Percentiles rank a stretch among this genome's conserved stretches.
These are phyloP conservation scores for Drosophila fuyamai DNA, from an alignment of 1,140 invertebrate genomes.

Conservation along the genomic window DNA sequence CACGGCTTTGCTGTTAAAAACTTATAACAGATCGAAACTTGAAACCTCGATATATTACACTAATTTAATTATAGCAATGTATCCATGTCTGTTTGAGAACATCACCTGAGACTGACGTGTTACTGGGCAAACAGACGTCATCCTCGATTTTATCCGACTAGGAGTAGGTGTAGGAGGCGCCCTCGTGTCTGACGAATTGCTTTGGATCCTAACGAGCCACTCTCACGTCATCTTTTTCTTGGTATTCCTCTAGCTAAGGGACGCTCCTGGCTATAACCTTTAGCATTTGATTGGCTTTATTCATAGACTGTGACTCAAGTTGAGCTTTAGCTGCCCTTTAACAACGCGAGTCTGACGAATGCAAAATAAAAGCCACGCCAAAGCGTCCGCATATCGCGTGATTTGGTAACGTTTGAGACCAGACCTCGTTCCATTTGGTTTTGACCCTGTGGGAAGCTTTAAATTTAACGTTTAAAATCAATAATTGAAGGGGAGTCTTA, in stretches of 20 bases:
- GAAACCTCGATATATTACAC: neutral
- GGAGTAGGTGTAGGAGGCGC: constrained; percentile 23
- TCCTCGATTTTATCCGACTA: constrained; percentile 26
- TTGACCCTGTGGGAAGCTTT: constrained; percentile 62
- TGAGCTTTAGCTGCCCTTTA: constrained; percentile 45
- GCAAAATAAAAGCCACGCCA: constrained; percentile 39
- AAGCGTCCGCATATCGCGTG: constrained; percentile 57
- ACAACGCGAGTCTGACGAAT: constrained; percentile 29
- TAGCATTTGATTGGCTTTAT: constrained; percentile 57
- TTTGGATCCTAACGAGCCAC: constrained; percentile 26
- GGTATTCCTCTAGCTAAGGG: constrained; percentile 1
- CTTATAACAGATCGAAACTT: no score
- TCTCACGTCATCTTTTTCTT: constrained; percentile 54
- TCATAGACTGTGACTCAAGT: constrained; percentile 59
- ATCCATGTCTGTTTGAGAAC: neutral
- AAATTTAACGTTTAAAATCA: constrained; percentile 52
- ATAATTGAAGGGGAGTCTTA: constrained; percentile 23
- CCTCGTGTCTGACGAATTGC: constrained; percentile 51
- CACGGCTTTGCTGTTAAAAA: no score
- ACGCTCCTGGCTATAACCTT: constrained; percentile 49
- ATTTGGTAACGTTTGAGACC: constrained; percentile 49
- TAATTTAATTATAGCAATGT: neutral
- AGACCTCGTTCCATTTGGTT: constrained; percentile 52
- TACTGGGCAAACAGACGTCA: constrained; percentile 21
- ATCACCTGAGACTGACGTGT: constrained; percentile 18